Conservation (phyloP, 2,888 invertebrate species). For the Calliphora vomitoria region DNA sequence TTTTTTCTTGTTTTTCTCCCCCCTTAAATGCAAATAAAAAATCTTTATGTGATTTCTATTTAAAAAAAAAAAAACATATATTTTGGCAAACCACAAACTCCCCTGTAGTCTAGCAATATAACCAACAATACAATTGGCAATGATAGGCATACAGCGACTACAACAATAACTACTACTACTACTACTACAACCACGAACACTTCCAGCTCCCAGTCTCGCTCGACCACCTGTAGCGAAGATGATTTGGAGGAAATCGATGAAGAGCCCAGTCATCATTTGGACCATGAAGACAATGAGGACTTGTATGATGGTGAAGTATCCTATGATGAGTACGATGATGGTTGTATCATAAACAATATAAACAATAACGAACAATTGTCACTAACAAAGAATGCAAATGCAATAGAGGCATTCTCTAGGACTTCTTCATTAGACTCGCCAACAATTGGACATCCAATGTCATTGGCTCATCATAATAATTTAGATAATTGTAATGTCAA, state of each 20-base stretch:
- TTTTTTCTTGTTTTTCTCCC: conserved; percentile 62
- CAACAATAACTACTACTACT: conserved; percentile 53
- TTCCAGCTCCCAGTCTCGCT: conserved; percentile 60
- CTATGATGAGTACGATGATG: conserved; percentile 75
- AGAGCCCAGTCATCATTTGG: conserved; percentile 63
- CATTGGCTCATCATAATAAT: conserved; percentile 78
- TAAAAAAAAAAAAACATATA: conserved; percentile 25
- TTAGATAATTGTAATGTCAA: conserved; percentile 82
- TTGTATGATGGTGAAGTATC: conserved; percentile 77
- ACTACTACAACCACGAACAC: conserved; percentile 58
- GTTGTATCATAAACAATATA: conserved; percentile 43
- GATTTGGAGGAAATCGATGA: conserved; percentile 73
- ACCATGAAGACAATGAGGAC: conserved; percentile 71
- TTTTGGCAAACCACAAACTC: conserved; percentile 50
- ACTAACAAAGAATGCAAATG: conserved; percentile 58
- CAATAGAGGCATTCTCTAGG: conserved; percentile 23
- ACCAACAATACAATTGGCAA: conserved; percentile 64
- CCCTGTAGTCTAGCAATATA: conserved; percentile 70
- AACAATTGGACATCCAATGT: conserved; percentile 69
- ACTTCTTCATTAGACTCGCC: conserved; percentile 50
- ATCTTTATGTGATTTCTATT: not conserved
- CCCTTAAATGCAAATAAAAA: conserved; percentile 30
- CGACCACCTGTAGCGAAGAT: conserved; percentile 77
- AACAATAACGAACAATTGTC: conserved; percentile 62
- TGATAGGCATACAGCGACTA: conserved; percentile 60